phyloP scores from a whole-genome alignment of 2,113 vertebrate species.

The Cyanoramphus novaezelandiae region DNA sequence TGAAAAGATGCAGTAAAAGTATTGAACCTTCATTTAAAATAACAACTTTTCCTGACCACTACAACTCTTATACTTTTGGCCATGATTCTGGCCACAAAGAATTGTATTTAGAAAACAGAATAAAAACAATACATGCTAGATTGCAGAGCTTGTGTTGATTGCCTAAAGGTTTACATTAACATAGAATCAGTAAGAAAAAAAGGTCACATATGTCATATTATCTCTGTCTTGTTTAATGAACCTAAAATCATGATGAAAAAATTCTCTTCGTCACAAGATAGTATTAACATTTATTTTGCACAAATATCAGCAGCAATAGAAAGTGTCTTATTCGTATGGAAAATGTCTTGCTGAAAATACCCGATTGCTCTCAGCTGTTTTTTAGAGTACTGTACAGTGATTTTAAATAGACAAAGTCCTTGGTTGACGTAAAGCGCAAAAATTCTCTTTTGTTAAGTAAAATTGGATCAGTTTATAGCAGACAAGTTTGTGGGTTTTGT shows the following conservation, averaged over 20 bases:
- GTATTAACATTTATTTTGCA: not conserved
- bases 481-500: not conserved
- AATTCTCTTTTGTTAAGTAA: not conserved
- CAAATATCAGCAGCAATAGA: not conserved
- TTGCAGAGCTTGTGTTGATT: not conserved
- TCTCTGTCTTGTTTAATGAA: not conserved
- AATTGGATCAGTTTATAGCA: not conserved
- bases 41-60: not conserved
- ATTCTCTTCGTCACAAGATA: not conserved
- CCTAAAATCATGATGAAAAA: not conserved
- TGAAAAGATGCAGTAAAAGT: not conserved
- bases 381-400: not conserved
- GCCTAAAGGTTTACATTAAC: not conserved
- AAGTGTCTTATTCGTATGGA: not conserved
- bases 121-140: not conserved
- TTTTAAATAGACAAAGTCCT: not conserved
- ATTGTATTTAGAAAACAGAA: not conserved
- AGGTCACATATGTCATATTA: not conserved
- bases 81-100: not conserved
- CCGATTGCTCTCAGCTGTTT: not conserved
- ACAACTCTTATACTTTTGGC: not conserved
- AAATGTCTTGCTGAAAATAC: not conserved
- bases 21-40: not conserved
- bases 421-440: not conserved
- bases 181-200: not conserved